phyloP scores from a whole-genome alignment of 2,888 invertebrate genomes.

The Rotaria sp. region DNA sequence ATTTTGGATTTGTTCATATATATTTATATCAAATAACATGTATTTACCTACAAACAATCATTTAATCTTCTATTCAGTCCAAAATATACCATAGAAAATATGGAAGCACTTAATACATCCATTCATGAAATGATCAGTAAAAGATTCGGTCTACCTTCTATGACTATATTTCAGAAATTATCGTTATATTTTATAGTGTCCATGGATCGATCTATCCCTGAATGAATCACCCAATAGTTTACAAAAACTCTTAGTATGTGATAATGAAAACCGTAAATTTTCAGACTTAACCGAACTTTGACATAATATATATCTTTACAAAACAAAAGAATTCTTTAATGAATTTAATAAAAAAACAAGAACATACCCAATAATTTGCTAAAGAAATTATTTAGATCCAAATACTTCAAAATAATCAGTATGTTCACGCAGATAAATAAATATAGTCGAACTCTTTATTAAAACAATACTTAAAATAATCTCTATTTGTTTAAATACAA shows the following conservation, averaged over 20 bases:
- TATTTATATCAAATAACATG: conserved; percentile 74
- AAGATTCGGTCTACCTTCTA: too few species aligned
- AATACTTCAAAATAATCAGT: conserved; percentile 97
- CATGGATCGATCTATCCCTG: too few species aligned
- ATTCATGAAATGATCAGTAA: too few species aligned
- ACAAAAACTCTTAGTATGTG: too few species aligned
- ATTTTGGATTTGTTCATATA: conserved; percentile 99
- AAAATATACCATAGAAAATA: not conserved
- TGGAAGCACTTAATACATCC: not conserved
- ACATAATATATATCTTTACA: conserved; percentile 59
- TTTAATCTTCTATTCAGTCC: not conserved
- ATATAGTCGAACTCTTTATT: conserved; percentile 93
- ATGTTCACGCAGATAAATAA: conserved; percentile 98
- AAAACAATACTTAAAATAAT: conserved; percentile 75
- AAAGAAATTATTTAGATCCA: conserved; percentile 92
- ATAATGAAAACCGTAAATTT: conserved; percentile 83
- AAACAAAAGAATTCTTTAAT: too few species aligned
- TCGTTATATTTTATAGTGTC: too few species aligned
- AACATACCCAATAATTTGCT: conserved; percentile 78
- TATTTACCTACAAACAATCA: conserved; percentile 68
- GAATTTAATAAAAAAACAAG: too few species aligned
- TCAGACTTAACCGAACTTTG: too few species aligned
- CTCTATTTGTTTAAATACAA: conserved; percentile 7
- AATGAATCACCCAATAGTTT: too few species aligned
- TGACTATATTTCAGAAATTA: too few species aligned